A percentile compares a stretch with the other conserved stretches of the same genome.
These are phyloP conservation scores for Avahi laniger DNA, from an alignment of 2,797 vertebrate species.

Conservation along the genomic window DNA sequence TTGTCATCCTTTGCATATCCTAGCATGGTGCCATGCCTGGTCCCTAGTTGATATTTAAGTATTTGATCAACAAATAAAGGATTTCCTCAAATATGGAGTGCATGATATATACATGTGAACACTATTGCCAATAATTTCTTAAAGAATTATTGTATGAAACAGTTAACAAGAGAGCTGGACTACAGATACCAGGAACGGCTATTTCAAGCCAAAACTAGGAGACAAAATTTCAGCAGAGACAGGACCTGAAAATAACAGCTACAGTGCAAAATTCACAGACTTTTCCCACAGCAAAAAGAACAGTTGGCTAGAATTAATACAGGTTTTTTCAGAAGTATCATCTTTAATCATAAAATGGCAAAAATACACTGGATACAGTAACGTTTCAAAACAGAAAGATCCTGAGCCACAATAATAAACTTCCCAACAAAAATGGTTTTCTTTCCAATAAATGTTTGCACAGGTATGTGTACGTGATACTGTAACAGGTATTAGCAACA, in stretches of 20 bases:
- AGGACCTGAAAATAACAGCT: slow-evolving; percentile 46
- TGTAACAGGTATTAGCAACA: slow-evolving; percentile 37
- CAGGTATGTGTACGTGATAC: not conserved
- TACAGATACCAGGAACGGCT: slow-evolving; percentile 19
- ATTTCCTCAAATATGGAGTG: not conserved
- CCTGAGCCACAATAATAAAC: slow-evolving; percentile 16
- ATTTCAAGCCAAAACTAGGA: slow-evolving; percentile 49
- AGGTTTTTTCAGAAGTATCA: slow-evolving; percentile 26
- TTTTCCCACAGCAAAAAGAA: not conserved
- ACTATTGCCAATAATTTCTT: slow-evolving; percentile 30
- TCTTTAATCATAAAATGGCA: slow-evolving; percentile 33
- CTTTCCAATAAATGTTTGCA: not conserved
- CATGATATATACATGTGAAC: not conserved
- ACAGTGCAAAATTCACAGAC: slow-evolving; percentile 16
- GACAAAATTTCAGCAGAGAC: slow-evolving; percentile 12
- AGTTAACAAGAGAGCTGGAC: not conserved
- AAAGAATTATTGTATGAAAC: not conserved
- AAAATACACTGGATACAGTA: not conserved
- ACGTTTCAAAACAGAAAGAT: slow-evolving; percentile 36
- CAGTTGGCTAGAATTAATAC: not conserved
- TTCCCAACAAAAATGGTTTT: slow-evolving; percentile 29
- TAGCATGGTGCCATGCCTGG: not conserved
- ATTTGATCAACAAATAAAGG: slow-evolving; percentile 27
- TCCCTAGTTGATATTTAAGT: not conserved
- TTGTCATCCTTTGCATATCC: not conserved